These are phyloP conservation scores for Phaetusa simplex DNA, from an alignment of 2,113 vertebrate species.

Conservation along the genomic window DNA sequence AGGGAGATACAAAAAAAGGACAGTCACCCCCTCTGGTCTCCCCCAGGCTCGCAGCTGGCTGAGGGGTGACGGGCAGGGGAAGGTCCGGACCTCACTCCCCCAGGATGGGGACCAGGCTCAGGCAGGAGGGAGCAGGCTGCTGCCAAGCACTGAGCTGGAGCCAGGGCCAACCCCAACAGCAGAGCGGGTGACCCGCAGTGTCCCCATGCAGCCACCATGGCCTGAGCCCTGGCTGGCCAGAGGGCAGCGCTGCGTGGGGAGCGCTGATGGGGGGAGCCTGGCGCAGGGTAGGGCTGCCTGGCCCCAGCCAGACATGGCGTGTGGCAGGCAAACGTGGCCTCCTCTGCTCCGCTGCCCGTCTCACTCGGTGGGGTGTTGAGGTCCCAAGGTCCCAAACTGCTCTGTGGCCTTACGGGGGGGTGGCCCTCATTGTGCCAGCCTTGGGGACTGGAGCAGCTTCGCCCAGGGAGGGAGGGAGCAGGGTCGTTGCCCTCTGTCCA, in stretches of 20 bases:
- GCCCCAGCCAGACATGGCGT: neutral
- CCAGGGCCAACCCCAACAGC: neutral
- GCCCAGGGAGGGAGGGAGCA: neutral
- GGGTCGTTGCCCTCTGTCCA: neutral
- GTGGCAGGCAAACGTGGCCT: neutral
- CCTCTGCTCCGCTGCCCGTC: fast-evolving
- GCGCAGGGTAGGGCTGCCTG: neutral
- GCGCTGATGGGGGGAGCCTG: neutral
- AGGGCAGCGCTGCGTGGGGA: neutral
- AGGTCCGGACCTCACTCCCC: neutral
- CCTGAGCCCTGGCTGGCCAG: neutral
- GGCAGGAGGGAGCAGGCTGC: neutral
- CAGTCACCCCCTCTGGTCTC: neutral
- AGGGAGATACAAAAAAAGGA: constrained; percentile 37
- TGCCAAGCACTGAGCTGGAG: neutral
- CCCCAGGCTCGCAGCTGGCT: neutral
- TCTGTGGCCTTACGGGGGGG: neutral
- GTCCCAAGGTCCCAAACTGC: neutral
- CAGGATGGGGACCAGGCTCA: fast-evolving
- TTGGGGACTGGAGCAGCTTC: fast-evolving
- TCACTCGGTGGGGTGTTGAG: neutral
- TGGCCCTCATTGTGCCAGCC: fast-evolving
- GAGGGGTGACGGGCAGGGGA: neutral
- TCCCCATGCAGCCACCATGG: neutral
- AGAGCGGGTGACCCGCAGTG: fast-evolving